phyloP scores from a whole-genome alignment of 2,797 vertebrate species.

The Tragelaphus oryx region DNA sequence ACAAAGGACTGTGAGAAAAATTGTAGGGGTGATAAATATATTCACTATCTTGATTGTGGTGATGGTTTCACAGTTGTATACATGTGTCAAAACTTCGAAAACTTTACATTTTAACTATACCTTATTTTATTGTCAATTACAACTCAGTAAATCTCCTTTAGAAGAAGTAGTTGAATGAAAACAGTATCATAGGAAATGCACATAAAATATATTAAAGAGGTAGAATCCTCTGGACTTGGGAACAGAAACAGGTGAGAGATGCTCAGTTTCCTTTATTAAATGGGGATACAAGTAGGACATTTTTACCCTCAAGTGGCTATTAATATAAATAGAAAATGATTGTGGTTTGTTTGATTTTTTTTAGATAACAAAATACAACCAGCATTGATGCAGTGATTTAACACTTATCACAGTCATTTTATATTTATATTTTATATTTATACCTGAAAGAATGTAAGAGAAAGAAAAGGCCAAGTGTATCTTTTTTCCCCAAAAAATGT shows the following conservation, averaged over 20 bases:
- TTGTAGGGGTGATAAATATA: not conserved
- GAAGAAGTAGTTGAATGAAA: not conserved
- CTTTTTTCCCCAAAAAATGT: not conserved
- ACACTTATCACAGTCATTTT: not conserved
- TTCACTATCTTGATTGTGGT: not conserved
- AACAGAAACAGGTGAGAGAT: not conserved
- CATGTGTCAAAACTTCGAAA: not conserved
- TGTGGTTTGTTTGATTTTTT: not conserved
- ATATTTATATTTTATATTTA: not conserved
- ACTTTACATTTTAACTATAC: not conserved
- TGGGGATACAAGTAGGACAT: not conserved
- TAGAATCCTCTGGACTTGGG: not conserved
- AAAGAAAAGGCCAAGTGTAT: not conserved
- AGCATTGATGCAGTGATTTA: not conserved
- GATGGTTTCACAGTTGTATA: not conserved
- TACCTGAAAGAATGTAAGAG: not conserved
- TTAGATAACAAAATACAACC: not conserved
- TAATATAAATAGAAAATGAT: conserved; percentile 28
- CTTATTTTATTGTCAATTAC: not conserved
- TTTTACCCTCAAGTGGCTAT: not conserved
- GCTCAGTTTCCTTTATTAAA: conserved; percentile 3
- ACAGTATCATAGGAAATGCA: not conserved
- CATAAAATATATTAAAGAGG: not conserved
- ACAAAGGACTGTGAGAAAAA: not conserved
- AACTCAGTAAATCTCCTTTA: not conserved